Percentiles rank a stretch among this genome's conserved stretches.
Conservation (phyloP, 64 coral and sea anemone species). For the Montipora foliosa region DNA sequence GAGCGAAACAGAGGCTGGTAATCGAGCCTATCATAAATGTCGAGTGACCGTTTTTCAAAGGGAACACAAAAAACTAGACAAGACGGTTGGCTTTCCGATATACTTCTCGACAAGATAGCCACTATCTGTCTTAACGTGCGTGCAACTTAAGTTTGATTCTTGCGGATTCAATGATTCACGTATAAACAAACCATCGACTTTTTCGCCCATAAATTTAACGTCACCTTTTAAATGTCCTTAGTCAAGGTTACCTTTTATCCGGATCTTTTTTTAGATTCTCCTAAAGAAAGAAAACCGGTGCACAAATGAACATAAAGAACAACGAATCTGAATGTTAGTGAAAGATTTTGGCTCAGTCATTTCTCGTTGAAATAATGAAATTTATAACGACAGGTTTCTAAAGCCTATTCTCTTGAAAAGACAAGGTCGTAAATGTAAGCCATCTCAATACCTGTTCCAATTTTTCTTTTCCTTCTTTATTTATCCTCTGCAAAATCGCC, state of each 20-base stretch:
- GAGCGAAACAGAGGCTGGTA: too few relatives aligned
- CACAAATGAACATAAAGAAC: not conserved
- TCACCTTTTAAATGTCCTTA: not conserved
- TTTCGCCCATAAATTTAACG: not conserved
- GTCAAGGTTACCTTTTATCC: constrained; percentile 10
- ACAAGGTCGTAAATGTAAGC: not conserved
- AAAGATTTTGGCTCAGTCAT: too few relatives aligned
- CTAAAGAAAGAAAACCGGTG: not conserved
- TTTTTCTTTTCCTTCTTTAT: constrained; percentile 83
- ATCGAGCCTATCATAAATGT: too few relatives aligned
- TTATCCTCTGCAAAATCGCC: constrained; percentile 83
- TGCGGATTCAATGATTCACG: too few relatives aligned
- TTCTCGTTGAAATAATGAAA: too few relatives aligned
- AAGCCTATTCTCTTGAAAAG: not conserved
- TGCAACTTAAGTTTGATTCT: not conserved
- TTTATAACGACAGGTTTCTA: too few relatives aligned
- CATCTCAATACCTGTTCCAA: constrained; percentile 69
- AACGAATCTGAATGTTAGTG: not conserved
- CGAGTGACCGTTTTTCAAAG: too few relatives aligned
- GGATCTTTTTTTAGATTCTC: constrained; percentile 29
- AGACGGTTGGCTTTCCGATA: too few relatives aligned
- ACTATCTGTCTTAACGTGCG: not conserved
- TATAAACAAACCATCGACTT: not conserved
- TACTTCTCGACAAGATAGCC: too few relatives aligned
- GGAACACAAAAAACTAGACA: too few relatives aligned